Base-by-base conservation (phyloP, 2,113 vertebrate species). In the Hippocampus mohnikei region DNA sequence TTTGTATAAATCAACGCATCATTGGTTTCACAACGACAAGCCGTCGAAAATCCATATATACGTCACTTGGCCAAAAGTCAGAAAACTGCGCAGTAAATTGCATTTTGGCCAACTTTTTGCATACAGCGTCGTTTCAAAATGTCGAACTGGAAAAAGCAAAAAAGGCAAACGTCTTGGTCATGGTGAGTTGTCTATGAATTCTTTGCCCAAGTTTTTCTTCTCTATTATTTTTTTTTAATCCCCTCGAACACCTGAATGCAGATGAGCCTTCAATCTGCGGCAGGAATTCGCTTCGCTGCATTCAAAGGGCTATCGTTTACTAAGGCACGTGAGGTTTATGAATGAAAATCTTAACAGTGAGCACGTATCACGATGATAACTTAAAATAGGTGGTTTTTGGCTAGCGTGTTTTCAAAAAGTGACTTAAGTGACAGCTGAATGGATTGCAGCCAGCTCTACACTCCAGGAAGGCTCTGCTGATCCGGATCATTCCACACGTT, bases 61-160 rank as follows among this genome's bases (percentile, higher is more conserved):
- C 48, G 74, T 66, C n/a, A 86, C 86, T 3, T 87, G 82, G 78
- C 69, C 81, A 8, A 76, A 67, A 21, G 70, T 77, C 23, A 55
- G 53, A 1, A 80, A 71, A 65, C 63, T 76, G 8, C 27, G 55
- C 72, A 23, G 41, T 2, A 81, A 72, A 23, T 52, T 58, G 8
- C 72, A 56, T 8, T 53, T n/a, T 16, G 40, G 37, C 12, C 2
- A 72, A 2, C 27, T 64, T 53, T 68, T 60, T 23, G 74, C 71
- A 4, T 67, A 63, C 59, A 37, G 71, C 53, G 15, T 75, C 53
- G 15, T 75, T 4, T 66, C 59, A 2, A 72, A 29, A 67, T 77
- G 73, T 63, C 5, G 23, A 21, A 27, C 8, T 0, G 58, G 58
- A 2, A 60, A 42, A 41, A 29, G 21, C 0, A 77, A n/a, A 8